Conservation (phyloP, 64 coral and sea anemone species). For the Stylophora pistillata region DNA sequence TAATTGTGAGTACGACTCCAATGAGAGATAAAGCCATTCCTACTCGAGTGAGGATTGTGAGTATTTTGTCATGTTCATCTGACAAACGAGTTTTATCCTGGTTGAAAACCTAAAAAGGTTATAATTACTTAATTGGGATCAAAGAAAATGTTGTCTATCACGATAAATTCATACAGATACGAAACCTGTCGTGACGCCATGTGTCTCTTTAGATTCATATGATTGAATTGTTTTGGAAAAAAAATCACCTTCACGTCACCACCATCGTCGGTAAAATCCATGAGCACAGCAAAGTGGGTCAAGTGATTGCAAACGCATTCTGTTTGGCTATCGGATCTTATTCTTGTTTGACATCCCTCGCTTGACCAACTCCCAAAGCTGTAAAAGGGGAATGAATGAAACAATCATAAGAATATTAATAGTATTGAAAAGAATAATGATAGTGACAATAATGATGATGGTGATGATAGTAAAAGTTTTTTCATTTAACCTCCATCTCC, state of each 20-base stretch:
- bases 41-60: constrained; percentile 8
- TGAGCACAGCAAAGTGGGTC: constrained; percentile 66
- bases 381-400: too few relatives aligned
- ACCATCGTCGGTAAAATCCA: background rate
- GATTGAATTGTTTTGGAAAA: background rate
- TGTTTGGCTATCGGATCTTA: background rate
- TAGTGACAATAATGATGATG: too few relatives aligned
- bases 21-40: constrained; percentile 32
- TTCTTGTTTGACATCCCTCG: constrained; percentile 15
- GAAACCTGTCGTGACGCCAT: background rate
- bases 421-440: too few relatives aligned
- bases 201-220: background rate
- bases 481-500: too few relatives aligned
- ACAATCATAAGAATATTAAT: too few relatives aligned
- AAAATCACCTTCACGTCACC: background rate
- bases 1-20: constrained; percentile 33
- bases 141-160: too few relatives aligned
- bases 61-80: background rate
- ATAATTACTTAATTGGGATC: too few relatives aligned
- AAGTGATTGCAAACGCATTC: constrained; percentile 65
- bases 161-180: background rate
- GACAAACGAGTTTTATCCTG: background rate
- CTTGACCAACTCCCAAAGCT: constrained; percentile 33
- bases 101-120: background rate
- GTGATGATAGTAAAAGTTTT: too few relatives aligned